Percentiles rank a stretch among this genome's conserved stretches.
These are phyloP conservation scores for Procapra przewalskii DNA, from an alignment of 2,113 vertebrate species.

Conservation along the genomic window DNA sequence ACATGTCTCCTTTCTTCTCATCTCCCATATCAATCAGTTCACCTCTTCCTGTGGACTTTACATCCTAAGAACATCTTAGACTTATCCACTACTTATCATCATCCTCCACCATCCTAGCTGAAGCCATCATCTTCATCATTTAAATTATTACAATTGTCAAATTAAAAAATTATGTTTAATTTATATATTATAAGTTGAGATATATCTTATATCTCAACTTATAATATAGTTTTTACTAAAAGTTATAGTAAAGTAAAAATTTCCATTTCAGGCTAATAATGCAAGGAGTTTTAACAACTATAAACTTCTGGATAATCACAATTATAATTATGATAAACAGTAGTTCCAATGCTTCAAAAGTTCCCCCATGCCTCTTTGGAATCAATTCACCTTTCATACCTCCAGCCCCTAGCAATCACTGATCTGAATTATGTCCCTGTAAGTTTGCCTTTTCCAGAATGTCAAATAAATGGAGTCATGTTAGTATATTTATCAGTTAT, in stretches of 20 bases:
- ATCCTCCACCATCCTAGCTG: not conserved
- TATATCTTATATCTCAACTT: not conserved
- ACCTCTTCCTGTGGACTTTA: not conserved
- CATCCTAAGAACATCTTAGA: not conserved
- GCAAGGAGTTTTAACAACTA: not conserved
- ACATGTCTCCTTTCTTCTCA: not conserved
- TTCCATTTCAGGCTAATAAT: not conserved
- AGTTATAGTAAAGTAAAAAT: not conserved
- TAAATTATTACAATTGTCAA: not conserved
- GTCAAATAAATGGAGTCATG: not conserved
- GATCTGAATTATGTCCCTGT: not conserved
- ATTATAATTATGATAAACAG: not conserved
- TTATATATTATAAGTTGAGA: not conserved
- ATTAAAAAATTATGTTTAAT: not conserved
- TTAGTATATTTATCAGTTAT: not conserved
- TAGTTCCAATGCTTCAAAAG: not conserved
- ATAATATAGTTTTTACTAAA: too few species aligned
- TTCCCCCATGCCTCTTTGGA: not conserved
- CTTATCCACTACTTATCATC: not conserved
- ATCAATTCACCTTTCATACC: not conserved
- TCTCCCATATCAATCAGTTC: not conserved
- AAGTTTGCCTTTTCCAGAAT: not conserved
- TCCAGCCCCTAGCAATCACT: not conserved
- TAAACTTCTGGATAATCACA: not conserved
- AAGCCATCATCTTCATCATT: not conserved